Percentiles rank a stretch among this genome's conserved stretches.
These are phyloP conservation scores for Helicolenus hilgendorfi DNA, from an alignment of 2,797 vertebrate species.

Conservation along the genomic window DNA sequence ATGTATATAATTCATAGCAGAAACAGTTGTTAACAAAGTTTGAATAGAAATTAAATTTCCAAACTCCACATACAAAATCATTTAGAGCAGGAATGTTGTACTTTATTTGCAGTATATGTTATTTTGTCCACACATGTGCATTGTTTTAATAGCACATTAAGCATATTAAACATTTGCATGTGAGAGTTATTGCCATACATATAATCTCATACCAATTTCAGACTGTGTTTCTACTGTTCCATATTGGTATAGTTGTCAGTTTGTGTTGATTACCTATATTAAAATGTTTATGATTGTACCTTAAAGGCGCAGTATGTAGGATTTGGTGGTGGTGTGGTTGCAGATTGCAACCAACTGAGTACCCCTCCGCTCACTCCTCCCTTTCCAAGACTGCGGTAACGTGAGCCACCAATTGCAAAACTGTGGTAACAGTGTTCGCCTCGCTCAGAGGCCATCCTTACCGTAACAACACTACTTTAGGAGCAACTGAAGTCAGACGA, in stretches of 20 bases:
- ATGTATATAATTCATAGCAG: background rate
- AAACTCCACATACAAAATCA: background rate
- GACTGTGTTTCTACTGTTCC: background rate
- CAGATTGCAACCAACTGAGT: too few species aligned
- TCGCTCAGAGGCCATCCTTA: too few species aligned
- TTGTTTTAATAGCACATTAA: background rate
- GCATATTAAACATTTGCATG: background rate
- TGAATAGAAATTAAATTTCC: background rate
- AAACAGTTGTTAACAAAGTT: background rate
- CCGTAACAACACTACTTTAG: too few species aligned
- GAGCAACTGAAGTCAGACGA: too few species aligned
- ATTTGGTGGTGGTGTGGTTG: too few species aligned
- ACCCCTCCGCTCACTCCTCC: too few species aligned
- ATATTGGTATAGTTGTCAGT: too few species aligned
- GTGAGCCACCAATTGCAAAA: too few species aligned
- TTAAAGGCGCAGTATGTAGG: too few species aligned
- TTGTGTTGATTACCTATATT: too few species aligned
- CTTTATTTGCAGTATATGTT: background rate
- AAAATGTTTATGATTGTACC: background rate
- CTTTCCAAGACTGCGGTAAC: too few species aligned
- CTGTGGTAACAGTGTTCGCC: fast-evolving
- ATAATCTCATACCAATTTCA: background rate
- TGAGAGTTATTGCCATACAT: background rate
- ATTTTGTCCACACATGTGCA: background rate
- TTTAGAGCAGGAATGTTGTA: background rate